Evolutionary conservation across 2,113 vertebrate species (phyloP).

Genomic region (Notothenia coriiceps): DNA sequence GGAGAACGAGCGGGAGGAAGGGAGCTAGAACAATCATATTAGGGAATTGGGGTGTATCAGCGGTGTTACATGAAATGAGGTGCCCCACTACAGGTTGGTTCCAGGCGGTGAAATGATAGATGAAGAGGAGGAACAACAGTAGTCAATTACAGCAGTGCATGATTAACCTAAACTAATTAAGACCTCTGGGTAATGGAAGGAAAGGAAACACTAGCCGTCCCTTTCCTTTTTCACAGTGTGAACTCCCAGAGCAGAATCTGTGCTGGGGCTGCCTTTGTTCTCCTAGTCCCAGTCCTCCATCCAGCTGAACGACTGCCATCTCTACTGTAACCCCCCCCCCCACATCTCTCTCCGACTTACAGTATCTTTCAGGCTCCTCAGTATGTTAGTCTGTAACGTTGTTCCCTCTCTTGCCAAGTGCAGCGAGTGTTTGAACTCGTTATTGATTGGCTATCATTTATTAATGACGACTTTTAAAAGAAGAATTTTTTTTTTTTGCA

Average conservation of each 20-base stretch:
- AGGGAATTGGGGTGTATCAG: conserved; percentile 68
- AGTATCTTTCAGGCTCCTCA: conserved; percentile 3
- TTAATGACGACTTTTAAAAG: too few species aligned
- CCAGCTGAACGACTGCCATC: conserved; percentile 65
- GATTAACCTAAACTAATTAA: conserved; percentile 87
- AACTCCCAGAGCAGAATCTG: conserved; percentile 75
- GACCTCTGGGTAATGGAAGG: conserved; percentile 83
- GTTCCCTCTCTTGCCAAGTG: background rate
- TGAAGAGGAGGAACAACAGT: conserved; percentile 82
- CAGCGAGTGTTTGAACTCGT: background rate
- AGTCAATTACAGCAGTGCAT: conserved; percentile 81
- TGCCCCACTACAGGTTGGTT: conserved; percentile 74
- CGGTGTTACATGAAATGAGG: conserved; percentile 71
- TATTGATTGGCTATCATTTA: background rate
- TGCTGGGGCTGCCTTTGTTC: conserved; percentile 72
- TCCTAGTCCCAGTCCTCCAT: conserved; percentile 66
- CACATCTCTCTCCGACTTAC: conserved; percentile 6
- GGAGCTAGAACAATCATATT: conserved; percentile 64
- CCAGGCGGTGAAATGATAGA: conserved; percentile 78
- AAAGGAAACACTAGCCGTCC: conserved; percentile 74
- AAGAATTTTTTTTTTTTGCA: background rate
- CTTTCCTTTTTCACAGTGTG: conserved; percentile 57
- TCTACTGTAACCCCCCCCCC: conserved; percentile 23
- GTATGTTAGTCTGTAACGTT: background rate
- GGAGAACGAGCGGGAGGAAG: conserved; percentile 23